Percentiles rank a stretch among this genome's conserved stretches.
phyloP scores from a whole-genome alignment of 2,888 invertebrate species.

The Lamellibrachia satsuma region DNA sequence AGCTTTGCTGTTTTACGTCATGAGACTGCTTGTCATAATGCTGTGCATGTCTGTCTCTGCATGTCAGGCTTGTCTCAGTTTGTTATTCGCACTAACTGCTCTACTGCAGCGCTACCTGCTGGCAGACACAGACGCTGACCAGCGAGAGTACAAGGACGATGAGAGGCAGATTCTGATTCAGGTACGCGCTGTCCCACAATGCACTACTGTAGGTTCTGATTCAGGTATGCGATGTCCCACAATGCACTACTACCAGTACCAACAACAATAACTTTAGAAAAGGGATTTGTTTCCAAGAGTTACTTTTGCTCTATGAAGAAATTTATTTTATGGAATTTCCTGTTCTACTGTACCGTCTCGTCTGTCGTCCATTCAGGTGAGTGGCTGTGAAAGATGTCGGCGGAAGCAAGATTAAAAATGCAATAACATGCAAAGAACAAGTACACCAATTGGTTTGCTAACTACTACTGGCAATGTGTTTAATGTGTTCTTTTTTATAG shows the following conservation, averaged over 20 bases:
- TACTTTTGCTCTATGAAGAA: too few species aligned
- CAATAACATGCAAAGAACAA: too few species aligned
- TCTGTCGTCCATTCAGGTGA: too few species aligned
- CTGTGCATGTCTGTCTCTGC: not conserved
- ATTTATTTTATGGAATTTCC: too few species aligned
- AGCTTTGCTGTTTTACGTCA: not conserved
- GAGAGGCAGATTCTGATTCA: constrained; percentile 18
- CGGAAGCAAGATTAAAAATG: too few species aligned
- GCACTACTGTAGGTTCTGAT: constrained; percentile 6
- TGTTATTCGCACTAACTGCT: not conserved
- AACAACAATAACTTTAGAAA: not conserved
- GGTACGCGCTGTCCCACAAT: not conserved
- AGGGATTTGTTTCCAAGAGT: not conserved
- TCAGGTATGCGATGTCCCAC: not conserved
- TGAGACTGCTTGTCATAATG: not conserved
- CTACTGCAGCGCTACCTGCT: constrained; percentile 23
- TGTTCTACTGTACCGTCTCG: too few species aligned
- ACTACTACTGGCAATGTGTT: too few species aligned
- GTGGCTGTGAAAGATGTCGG: too few species aligned
- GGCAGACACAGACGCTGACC: constrained; percentile 20
- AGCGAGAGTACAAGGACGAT: constrained; percentile 1
- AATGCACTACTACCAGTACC: not conserved
- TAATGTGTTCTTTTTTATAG: too few species aligned
- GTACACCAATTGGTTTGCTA: too few species aligned
- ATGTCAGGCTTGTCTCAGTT: not conserved